Evolutionary conservation across 2,888 invertebrate genomes (phyloP), one percentile per base, ranked within the genome.

Genomic region (Harpalus rufipes): DNA sequence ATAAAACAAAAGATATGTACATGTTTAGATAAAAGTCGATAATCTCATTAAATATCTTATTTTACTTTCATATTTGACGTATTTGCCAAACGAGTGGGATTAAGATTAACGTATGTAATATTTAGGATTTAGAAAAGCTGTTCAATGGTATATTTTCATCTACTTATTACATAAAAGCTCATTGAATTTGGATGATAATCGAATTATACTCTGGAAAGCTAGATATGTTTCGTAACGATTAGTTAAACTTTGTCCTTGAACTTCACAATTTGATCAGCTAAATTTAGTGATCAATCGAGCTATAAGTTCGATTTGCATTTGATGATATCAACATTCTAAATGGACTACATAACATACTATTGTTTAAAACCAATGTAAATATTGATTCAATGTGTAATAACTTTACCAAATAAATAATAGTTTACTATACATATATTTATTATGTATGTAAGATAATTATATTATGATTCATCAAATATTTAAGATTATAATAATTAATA

Each of bases 201-300:
- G 3, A 68, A 25, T 63, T 25, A 21, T 68, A 63, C 2, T 25
- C 8, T 63, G 63, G 5, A 25, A 63, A 61, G 12, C 32, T 59
- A 59, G n/a, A 68, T 39, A 58, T 58, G 78, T 78, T 78, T 78
- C 78, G 59, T 78, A 78, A 78, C 59, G 78, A 81, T 81, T 81
- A 65, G 63, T 81, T 44, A 63, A 51, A 44, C 39, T 58, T 44
- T 81, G 65, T 61, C 81, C 81, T 81, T 81, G 81, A 81, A 81
- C 81, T 81, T 63, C 65, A 44, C 61, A 81, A 63, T 81, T 81
- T 81, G 65, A 81, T 61, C 81, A 81, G 65, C 63, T 81, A 63
- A 80, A 41, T 80, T 80, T 59, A 80, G 63, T 63, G 18, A 63
- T 41, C 72, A 74, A 74, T 74, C 72, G 41, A 14, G 39, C 79